Evolutionary conservation across 2,888 invertebrate species (phyloP).

Genomic region (Rotaria socialis): DNA sequence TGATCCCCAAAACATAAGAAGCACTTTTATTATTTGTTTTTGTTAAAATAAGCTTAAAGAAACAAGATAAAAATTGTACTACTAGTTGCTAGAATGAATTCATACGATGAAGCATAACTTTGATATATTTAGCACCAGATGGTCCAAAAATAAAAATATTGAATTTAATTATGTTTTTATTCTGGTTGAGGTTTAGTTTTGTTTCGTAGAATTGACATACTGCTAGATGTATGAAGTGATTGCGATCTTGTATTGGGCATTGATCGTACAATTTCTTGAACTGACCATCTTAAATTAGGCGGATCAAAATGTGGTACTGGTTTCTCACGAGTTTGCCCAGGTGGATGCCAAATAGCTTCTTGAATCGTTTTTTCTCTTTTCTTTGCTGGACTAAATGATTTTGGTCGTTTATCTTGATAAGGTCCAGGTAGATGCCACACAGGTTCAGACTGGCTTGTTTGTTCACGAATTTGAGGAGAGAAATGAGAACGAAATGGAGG

Average conservation of each 20-base stretch:
- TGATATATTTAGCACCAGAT: neutral
- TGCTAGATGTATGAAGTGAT: neutral
- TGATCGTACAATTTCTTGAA: neutral
- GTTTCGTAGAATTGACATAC: neutral
- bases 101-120: too few species aligned
- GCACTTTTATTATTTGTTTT: too few species aligned
- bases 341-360: neutral
- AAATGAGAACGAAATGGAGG: neutral
- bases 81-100: too few species aligned
- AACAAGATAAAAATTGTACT: too few species aligned
- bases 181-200: neutral
- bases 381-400: neutral
- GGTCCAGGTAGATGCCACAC: neutral
- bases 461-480: neutral
- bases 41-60: too few species aligned
- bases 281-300: slow-evolving; percentile 17
- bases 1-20: too few species aligned
- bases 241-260: neutral
- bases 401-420: neutral
- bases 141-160: neutral
- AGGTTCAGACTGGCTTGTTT: neutral
- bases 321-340: neutral
- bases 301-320: slow-evolving; percentile 11
- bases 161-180: neutral
- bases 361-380: neutral